Evolutionary conservation across 2,113 vertebrate species (phyloP).

Genomic region (Odontophorus gujanensis): DNA sequence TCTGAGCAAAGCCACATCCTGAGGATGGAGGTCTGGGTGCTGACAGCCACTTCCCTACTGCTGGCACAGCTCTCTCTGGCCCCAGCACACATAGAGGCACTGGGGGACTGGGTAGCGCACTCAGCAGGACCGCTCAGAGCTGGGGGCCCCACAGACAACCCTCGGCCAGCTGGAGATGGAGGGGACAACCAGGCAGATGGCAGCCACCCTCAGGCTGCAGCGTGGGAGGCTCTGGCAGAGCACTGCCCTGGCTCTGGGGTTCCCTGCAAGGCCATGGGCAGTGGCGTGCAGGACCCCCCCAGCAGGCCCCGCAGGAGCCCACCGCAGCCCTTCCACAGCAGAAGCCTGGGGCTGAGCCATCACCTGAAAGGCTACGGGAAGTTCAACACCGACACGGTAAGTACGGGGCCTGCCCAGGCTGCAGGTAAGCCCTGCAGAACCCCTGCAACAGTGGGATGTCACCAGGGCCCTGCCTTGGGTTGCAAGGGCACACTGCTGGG

Average conservation of each 20-base stretch:
- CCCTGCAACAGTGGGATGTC: not conserved
- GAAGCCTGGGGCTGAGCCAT: not conserved
- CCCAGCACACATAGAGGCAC: not conserved
- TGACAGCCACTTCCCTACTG: rapidly evolving
- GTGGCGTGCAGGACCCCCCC: not conserved
- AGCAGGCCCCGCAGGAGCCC: not conserved
- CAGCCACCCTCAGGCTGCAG: rapidly evolving
- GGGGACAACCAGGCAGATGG: not conserved
- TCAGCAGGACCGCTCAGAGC: not conserved
- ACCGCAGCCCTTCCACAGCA: not conserved
- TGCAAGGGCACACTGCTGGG: not conserved
- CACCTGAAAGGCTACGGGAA: slow-evolving; percentile 31
- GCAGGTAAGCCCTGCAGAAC: not conserved
- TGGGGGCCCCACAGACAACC: not conserved
- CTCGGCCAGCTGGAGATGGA: not conserved
- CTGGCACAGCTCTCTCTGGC: not conserved
- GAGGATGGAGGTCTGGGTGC: not conserved
- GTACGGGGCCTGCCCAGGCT: not conserved
- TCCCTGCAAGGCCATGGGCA: not conserved
- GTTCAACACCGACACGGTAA: slow-evolving; percentile 74
- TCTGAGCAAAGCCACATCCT: not conserved
- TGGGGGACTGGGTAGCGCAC: not conserved
- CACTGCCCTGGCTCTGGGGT: rapidly evolving
- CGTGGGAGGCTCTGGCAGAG: not conserved
- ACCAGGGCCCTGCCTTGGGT: not conserved